These are phyloP conservation scores for Xyrauchen texanus DNA, from an alignment of 2,113 vertebrate genomes.

Conservation along the genomic window DNA sequence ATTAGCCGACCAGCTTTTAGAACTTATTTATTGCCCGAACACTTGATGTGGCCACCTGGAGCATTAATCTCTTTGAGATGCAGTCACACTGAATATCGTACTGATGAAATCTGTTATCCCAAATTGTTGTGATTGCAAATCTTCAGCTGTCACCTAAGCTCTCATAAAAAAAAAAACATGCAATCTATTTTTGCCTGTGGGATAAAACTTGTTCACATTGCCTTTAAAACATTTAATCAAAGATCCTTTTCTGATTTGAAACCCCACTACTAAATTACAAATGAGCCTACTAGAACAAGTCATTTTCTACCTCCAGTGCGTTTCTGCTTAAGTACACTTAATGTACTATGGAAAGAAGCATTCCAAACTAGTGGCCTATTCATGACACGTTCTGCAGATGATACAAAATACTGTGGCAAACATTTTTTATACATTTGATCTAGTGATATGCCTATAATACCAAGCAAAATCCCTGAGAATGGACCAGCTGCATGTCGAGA, in stretches of 20 bases:
- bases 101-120: constrained; percentile 29
- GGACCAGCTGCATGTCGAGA: neutral
- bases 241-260: constrained; percentile 38
- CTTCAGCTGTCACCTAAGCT: neutral
- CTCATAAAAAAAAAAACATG: neutral
- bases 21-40: constrained; percentile 5
- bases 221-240: constrained; percentile 44
- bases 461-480: neutral
- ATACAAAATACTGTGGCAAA: neutral
- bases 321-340: constrained; percentile 16
- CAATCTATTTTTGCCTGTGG: neutral
- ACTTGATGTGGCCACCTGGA: constrained; percentile 26
- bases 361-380: neutral
- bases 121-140: neutral
- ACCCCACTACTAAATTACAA: constrained; percentile 36
- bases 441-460: neutral
- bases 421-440: constrained; percentile 7
- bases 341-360: constrained; percentile 8
- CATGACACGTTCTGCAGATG: neutral
- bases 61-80: constrained; percentile 16
- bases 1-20: constrained; percentile 11
- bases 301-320: constrained; percentile 23
- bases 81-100: constrained; percentile 24
- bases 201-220: neutral
- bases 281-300: constrained; percentile 14